Percentiles rank a stretch among this genome's conserved stretches.
phyloP scores from a whole-genome alignment of 2,113 vertebrate genomes.

The Tachysurus fulvidraco region DNA sequence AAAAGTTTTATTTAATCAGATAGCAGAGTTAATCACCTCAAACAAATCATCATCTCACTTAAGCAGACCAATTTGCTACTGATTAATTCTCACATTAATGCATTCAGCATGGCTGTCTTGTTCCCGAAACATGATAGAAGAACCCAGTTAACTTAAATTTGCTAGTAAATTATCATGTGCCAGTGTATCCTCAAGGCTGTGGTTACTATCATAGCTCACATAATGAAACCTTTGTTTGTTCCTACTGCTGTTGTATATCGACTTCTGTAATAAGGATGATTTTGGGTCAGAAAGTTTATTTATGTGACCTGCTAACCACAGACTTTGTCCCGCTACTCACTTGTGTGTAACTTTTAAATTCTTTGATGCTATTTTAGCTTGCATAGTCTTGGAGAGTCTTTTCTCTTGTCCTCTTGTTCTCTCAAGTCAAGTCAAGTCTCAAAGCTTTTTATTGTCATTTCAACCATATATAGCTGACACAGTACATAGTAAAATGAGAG shows the following conservation, averaged over 20 bases:
- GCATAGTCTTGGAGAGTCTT: neutral
- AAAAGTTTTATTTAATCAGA: neutral
- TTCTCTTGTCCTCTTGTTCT: neutral
- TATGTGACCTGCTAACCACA: constrained; percentile 3
- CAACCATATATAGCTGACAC: too few relatives aligned
- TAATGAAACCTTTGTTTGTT: neutral
- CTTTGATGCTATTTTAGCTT: neutral
- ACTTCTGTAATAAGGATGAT: neutral
- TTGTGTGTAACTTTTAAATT: neutral
- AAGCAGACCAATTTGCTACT: neutral
- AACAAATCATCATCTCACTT: neutral
- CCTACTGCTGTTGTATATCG: neutral
- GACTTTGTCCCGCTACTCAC: neutral
- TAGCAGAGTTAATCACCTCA: neutral
- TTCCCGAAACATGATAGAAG: neutral
- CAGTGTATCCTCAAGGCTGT: neutral
- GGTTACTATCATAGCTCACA: neutral
- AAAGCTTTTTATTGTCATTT: too few relatives aligned
- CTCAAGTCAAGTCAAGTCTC: too few relatives aligned
- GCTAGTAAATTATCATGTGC: constrained; percentile 10
- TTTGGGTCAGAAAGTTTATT: neutral
- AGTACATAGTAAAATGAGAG: too few relatives aligned
- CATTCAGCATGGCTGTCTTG: neutral
- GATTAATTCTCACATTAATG: neutral
- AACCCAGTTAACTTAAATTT: neutral